Evolutionary conservation across 2,113 vertebrate species (phyloP).

Genomic region (Ochotona curzoniae): DNA sequence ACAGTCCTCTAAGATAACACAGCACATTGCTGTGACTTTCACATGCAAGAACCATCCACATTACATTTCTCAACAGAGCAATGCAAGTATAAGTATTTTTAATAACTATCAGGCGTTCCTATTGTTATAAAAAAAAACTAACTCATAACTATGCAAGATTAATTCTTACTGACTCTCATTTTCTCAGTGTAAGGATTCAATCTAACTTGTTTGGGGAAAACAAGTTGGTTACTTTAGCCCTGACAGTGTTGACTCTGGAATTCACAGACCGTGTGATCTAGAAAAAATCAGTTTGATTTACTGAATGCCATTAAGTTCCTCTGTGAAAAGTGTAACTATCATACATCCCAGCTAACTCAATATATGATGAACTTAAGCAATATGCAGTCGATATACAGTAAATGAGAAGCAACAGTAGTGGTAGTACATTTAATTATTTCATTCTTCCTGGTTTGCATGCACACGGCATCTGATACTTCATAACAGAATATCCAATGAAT

Average conservation of each 20-base stretch:
- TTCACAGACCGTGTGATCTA: background rate
- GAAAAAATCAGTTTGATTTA: background rate
- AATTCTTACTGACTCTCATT: background rate
- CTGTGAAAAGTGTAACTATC: background rate
- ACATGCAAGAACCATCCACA: background rate
- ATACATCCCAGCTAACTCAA: background rate
- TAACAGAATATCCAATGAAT: background rate
- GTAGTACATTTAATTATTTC: background rate
- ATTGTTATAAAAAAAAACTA: background rate
- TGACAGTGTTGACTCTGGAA: background rate
- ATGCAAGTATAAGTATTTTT: background rate
- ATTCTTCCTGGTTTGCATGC: background rate
- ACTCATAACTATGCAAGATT: background rate
- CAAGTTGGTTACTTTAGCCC: background rate
- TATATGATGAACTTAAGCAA: background rate
- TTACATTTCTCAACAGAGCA: background rate
- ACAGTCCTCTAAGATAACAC: background rate
- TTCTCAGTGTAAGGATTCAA: background rate
- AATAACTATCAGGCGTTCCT: background rate
- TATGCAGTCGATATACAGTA: background rate
- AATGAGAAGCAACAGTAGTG: background rate
- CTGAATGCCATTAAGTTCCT: background rate
- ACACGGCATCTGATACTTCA: background rate
- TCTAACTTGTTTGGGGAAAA: background rate
- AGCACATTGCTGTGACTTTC: background rate